Percentiles rank a stretch among this genome's conserved stretches.
These are phyloP conservation scores for Orthonevra nobilis DNA, from an alignment of 2,888 invertebrate species.

Conservation along the genomic window DNA sequence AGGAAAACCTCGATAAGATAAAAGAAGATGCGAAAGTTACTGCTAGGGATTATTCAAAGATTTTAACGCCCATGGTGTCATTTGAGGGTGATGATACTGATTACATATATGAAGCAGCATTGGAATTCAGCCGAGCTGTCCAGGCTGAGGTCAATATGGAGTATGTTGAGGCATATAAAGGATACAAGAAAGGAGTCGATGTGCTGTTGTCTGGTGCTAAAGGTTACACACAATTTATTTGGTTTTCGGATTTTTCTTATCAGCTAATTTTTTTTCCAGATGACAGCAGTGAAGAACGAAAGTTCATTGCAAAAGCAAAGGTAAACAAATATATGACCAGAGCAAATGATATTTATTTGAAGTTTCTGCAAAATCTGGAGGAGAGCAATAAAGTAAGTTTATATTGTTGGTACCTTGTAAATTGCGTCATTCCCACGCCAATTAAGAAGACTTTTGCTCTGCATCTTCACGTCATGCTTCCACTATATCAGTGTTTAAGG, in stretches of 20 bases:
- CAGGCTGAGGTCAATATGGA: slow-evolving; percentile 79
- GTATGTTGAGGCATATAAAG: slow-evolving; percentile 76
- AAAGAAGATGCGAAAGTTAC: slow-evolving; percentile 27
- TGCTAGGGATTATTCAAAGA: slow-evolving; percentile 74
- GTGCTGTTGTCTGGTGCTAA: slow-evolving; percentile 77
- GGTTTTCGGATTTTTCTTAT: too few relatives aligned
- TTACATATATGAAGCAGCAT: slow-evolving; percentile 80
- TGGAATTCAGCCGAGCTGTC: slow-evolving; percentile 79
- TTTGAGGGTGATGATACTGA: slow-evolving; percentile 79
- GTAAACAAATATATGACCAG: slow-evolving; percentile 78
- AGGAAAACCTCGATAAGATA: neutral
- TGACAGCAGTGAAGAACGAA: slow-evolving; percentile 78
- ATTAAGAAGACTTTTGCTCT: too few relatives aligned
- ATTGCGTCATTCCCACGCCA: neutral
- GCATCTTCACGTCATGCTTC: too few relatives aligned
- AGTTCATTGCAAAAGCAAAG: slow-evolving; percentile 79
- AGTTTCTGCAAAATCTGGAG: slow-evolving; percentile 73
- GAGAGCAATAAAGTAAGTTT: slow-evolving; percentile 61
- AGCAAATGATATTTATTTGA: slow-evolving; percentile 78
- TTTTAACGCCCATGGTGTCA: slow-evolving; percentile 78
- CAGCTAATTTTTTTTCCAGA: slow-evolving; percentile 69
- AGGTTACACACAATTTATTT: too few relatives aligned
- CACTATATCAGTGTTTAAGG: too few relatives aligned
- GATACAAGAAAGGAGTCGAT: slow-evolving; percentile 79
- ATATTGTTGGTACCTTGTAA: too few relatives aligned